Base-by-base conservation (phyloP, 2,888 invertebrate species). In the Diplazon laetatorius region DNA sequence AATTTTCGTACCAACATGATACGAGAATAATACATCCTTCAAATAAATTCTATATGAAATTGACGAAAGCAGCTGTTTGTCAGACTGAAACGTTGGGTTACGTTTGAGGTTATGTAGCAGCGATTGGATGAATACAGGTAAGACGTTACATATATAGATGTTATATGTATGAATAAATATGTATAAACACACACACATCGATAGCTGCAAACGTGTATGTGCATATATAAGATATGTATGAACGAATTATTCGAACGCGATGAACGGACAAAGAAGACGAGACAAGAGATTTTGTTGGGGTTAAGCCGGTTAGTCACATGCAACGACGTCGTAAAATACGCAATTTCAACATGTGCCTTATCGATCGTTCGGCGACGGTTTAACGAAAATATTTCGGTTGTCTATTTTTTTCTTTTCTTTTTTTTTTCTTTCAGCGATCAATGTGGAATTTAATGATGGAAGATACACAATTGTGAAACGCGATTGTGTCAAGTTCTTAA, bases 291-390 rank as follows among this genome's bases (percentile, higher is more conserved):
- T 37, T 12, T 1, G 6, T 8, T 12, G 46, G 18, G 37, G 8
- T 55, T 4, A 16, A 14, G 18, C 2, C 6, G 30, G n/a, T 42
- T n/a, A 57, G 37, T 55, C 44, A n/a, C 18, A 37, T 22, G 44
- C 14, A 8, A 48, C 8, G 77, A 73, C 55, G 44, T 74, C 44
- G 68, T 48, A 44, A 69, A 59, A 57, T 25, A 12, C 16, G 37
- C 57, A 46, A 62, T 42, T 69, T 35, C 71, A 80, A 82, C 85
- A 85, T 85, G 82, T 85, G 85, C 74, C 60, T 65, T 83, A 84
- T 85, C 76, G 85, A 84, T 85, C 78, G 76, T 59, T 16, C 39
- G 30, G 12, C 30, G 35, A 48, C 50, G 52, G 18, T 39, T 62
- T 50, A 39, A 59, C 30, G 20, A 4, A 70, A 22, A 50, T 25